Percentiles rank a stretch among this genome's conserved stretches.
phyloP scores from a whole-genome alignment of 2,888 invertebrate genomes.

The Agelastica alni region DNA sequence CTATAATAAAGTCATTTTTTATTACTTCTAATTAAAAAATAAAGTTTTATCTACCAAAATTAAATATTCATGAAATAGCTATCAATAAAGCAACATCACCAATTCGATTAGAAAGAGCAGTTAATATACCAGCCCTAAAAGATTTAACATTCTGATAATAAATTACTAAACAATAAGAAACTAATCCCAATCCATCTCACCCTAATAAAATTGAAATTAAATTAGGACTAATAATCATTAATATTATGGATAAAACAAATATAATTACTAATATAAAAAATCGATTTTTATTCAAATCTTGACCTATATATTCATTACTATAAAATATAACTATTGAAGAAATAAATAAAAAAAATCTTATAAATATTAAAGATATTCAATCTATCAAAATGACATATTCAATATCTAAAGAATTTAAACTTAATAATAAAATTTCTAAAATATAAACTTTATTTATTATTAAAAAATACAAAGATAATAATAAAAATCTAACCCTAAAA shows the following conservation, averaged over 20 bases:
- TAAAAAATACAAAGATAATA: conserved; percentile 52
- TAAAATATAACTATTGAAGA: conserved; percentile 68
- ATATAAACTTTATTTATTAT: conserved; percentile 46
- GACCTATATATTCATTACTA: conserved; percentile 66
- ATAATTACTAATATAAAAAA: conserved; percentile 69
- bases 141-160: conserved; percentile 72
- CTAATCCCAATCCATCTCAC: conserved; percentile 73
- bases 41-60: conserved; percentile 26
- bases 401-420: conserved; percentile 62
- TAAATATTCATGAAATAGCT: conserved; percentile 34
- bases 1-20: conserved; percentile 15
- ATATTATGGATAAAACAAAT: conserved; percentile 72
- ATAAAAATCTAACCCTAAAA: conserved; percentile 40
- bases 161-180: conserved; percentile 75
- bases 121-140: conserved; percentile 73
- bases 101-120: conserved; percentile 73
- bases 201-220: conserved; percentile 76
- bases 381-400: too few relatives aligned
- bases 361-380: conserved; percentile 68
- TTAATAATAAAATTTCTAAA: conserved; percentile 56
- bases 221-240: too few relatives aligned
- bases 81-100: conserved; percentile 72
- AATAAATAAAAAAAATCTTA: conserved; percentile 68
- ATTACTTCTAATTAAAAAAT: conserved; percentile 23
- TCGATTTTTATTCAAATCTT: conserved; percentile 61